These are phyloP conservation scores for Pseudococcus longispinus DNA, from an alignment of 2,888 invertebrate genomes.

Conservation along the genomic window DNA sequence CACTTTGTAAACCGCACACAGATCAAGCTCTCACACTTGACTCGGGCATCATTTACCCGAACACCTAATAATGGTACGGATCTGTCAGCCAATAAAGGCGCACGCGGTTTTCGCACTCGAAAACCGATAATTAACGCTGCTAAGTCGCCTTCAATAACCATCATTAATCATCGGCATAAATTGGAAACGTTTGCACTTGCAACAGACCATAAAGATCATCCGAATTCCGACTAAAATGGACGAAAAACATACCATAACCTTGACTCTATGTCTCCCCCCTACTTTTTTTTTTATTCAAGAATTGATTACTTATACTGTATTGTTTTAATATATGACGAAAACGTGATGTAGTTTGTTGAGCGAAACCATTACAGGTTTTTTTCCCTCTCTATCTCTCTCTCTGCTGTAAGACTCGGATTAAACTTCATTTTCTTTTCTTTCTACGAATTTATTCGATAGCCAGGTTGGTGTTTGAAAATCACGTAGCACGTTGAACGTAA, in stretches of 20 bases:
- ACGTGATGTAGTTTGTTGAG: conserved; percentile 48
- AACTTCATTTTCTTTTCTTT: conserved; percentile 50
- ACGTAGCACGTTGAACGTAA: conserved; percentile 49
- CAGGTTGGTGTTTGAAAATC: conserved; percentile 34
- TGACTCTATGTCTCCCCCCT: not conserved
- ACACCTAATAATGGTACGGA: not conserved
- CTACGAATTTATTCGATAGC: conserved; percentile 48
- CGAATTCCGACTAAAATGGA: conserved; percentile 25
- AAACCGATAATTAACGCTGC: conserved; percentile 27
- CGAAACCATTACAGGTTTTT: conserved; percentile 48
- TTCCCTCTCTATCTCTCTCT: not conserved
- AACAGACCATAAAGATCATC: conserved; percentile 40
- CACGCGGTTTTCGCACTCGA: conserved; percentile 33
- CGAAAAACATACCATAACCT: conserved; percentile 19
- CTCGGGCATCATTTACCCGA: not conserved
- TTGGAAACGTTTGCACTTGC: conserved; percentile 34
- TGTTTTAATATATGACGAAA: conserved; percentile 53
- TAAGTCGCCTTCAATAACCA: conserved; percentile 23
- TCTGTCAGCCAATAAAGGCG: conserved; percentile 27
- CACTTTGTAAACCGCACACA: not conserved
- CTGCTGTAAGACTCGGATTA: conserved; percentile 4
- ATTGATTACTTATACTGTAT: conserved; percentile 47
- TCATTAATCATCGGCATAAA: conserved; percentile 34
- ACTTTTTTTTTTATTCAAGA: not conserved
- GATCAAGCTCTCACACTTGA: not conserved